phyloP scores from a whole-genome alignment of 2,888 invertebrate species.

The Morinoia aosen region DNA sequence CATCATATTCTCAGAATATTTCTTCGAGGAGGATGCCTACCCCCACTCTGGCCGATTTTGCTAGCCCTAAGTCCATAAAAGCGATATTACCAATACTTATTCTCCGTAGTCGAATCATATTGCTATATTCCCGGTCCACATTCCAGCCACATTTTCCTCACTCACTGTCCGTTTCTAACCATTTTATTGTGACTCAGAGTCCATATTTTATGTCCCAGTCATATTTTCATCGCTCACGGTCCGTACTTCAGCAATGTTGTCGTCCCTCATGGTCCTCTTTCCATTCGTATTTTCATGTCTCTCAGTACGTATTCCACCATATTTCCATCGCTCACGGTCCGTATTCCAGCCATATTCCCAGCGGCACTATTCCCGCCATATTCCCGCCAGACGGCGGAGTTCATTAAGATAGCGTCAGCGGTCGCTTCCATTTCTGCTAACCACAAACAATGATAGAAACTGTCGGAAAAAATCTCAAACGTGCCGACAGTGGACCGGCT shows the following conservation, averaged over 20 bases:
- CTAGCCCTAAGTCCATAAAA: too few relatives aligned
- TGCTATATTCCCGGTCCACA: too few relatives aligned
- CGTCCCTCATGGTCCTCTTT: not conserved
- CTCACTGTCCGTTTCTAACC: too few relatives aligned
- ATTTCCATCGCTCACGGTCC: not conserved
- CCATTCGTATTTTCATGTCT: not conserved
- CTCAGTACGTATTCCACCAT: not conserved
- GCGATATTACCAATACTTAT: too few relatives aligned
- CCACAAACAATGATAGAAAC: conserved; percentile 31
- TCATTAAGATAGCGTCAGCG: conserved; percentile 52
- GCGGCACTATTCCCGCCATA: not conserved
- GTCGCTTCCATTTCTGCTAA: conserved; percentile 44
- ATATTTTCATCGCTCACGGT: not conserved
- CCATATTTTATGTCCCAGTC: not conserved
- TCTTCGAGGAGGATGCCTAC: too few relatives aligned
- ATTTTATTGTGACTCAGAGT: not conserved
- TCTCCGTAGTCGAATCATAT: too few relatives aligned
- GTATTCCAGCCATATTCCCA: not conserved
- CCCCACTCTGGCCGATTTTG: too few relatives aligned
- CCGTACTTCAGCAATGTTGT: not conserved
- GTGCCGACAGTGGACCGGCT: not conserved
- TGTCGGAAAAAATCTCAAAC: not conserved
- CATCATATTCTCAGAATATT: too few relatives aligned
- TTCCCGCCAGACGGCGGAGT: conserved; percentile 13
- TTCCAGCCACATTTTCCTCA: too few relatives aligned